These are phyloP conservation scores for Geococcyx californianus DNA, from an alignment of 2,113 vertebrate species.

Conservation along the genomic window DNA sequence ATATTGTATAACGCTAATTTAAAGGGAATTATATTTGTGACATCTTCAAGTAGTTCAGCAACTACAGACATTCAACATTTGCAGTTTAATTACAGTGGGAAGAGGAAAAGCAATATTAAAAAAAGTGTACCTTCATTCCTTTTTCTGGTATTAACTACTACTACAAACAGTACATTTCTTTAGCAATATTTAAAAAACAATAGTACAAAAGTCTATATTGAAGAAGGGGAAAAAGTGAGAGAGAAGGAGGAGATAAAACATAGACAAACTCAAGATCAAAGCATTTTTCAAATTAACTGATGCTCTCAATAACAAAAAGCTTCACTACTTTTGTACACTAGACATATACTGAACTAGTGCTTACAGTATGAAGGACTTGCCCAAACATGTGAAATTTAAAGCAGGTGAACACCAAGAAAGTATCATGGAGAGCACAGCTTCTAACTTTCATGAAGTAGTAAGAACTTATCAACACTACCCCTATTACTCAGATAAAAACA, in stretches of 20 bases:
- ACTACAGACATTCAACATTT: neutral
- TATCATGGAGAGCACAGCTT: neutral
- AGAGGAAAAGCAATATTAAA: neutral
- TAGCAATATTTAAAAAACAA: neutral
- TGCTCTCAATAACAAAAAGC: neutral
- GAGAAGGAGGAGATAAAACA: rapidly evolving
- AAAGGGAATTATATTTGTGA: neutral
- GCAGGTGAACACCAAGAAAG: neutral
- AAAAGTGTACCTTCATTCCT: neutral
- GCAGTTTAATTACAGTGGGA: neutral
- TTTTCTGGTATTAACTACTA: neutral
- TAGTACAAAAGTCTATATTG: neutral
- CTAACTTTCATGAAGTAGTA: neutral
- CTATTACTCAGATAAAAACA: neutral
- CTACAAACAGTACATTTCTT: neutral
- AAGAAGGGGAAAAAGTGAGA: neutral
- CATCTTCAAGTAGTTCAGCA: conserved; percentile 5
- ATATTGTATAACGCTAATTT: neutral
- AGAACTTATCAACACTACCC: neutral
- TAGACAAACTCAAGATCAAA: neutral
- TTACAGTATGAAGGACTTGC: neutral
- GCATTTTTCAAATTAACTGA: neutral
- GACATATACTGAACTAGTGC: neutral
- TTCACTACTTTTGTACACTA: neutral
- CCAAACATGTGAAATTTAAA: neutral